Evolutionary conservation across 2,888 invertebrate species (phyloP).

Genomic region (Pseudoips prasinana): DNA sequence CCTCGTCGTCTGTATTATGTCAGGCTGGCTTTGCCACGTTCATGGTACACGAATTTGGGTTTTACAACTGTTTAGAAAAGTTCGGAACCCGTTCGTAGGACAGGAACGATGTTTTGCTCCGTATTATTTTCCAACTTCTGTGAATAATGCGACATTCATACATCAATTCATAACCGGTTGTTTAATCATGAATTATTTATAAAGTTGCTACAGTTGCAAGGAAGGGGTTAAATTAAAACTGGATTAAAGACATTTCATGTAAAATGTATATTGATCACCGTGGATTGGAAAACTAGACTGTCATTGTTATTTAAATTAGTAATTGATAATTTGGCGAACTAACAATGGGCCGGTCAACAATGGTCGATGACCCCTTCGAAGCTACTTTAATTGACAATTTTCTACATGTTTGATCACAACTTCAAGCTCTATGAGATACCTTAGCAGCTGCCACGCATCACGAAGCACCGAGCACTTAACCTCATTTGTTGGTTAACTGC

Average conservation of each 20-base stretch:
- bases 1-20: constrained; percentile 72
- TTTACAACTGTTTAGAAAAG: constrained; percentile 44
- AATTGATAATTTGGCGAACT: constrained; percentile 39
- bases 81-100: constrained; percentile 45
- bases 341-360: constrained; percentile 33
- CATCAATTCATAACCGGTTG: constrained; percentile 51
- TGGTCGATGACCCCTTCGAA: constrained; percentile 38
- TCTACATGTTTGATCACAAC: constrained; percentile 43
- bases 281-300: constrained; percentile 45
- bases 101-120: constrained; percentile 41
- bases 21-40: constrained; percentile 44
- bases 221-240: constrained; percentile 54
- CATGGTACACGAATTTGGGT: constrained; percentile 48
- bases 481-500: constrained; percentile 73
- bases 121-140: constrained; percentile 38
- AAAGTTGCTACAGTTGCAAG: constrained; percentile 27
- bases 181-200: constrained; percentile 55
- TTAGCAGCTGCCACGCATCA: constrained; percentile 68
- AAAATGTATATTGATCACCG: constrained; percentile 39
- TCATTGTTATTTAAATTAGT: constrained; percentile 39
- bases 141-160: constrained; percentile 25
- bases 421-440: constrained; percentile 44
- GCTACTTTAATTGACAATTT: constrained; percentile 32
- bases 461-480: constrained; percentile 66
- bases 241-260: constrained; percentile 43